phyloP scores from a whole-genome alignment of 2,113 vertebrate species.

The Hemiprocne comata region DNA sequence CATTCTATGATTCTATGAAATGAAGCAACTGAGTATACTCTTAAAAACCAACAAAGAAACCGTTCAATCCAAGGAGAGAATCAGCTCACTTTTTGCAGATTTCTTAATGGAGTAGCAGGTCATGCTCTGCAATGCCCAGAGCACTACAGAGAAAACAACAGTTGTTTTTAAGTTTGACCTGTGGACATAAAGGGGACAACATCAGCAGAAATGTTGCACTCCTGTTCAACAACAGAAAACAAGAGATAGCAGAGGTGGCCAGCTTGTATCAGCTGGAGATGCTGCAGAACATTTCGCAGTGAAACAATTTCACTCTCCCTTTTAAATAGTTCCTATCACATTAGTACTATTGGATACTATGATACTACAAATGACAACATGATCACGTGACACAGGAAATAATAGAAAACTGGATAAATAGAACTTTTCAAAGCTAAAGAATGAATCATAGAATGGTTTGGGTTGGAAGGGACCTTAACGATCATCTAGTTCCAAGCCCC shows the following conservation, averaged over 20 bases:
- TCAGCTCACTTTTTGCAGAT: neutral
- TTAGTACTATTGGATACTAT: neutral
- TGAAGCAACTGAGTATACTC: neutral
- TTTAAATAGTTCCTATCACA: neutral
- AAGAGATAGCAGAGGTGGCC: neutral
- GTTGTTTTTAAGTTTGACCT: neutral
- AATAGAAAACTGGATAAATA: neutral
- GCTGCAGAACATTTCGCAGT: neutral
- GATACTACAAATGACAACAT: neutral
- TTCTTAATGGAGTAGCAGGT: constrained; percentile 15
- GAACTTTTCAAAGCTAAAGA: neutral
- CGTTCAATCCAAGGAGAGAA: neutral
- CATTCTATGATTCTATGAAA: too few species aligned
- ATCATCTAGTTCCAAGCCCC: too few species aligned
- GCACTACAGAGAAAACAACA: neutral
- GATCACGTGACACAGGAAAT: neutral
- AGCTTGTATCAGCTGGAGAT: neutral
- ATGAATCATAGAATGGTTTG: neutral
- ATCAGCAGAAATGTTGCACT: neutral
- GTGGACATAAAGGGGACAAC: neutral
- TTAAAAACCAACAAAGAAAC: neutral
- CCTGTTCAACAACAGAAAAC: neutral
- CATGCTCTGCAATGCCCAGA: neutral
- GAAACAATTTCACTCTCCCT: neutral
- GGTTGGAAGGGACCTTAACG: too few species aligned